Base-by-base conservation (phyloP, 2,888 invertebrate genomes). In the Amblyteles armatorius region DNA sequence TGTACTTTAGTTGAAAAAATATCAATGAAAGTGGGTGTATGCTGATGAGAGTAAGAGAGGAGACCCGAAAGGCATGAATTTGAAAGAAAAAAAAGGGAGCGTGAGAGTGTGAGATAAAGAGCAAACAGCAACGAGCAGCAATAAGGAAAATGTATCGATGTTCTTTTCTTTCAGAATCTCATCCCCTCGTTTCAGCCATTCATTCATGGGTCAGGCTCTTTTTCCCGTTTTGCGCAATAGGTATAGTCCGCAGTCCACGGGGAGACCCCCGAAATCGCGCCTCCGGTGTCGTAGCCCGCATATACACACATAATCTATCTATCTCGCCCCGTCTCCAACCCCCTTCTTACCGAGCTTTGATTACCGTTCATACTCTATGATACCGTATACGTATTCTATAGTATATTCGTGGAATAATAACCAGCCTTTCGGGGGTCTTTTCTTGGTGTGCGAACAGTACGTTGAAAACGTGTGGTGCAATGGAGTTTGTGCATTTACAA, bases 151-250 rank as follows among this genome's bases (percentile, higher is more conserved):
- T 92, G 91, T 92, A 93, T 92, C 91, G 90, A 91, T 92, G 89
- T 93, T 93, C 91, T 93, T 93, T 91, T 93, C 92, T 93, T 93
- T 93, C 93, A 93, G 93, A 94, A 92, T 92, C 92, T 91, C 94
- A 93, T 92, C 93, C 94, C 90, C 93, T 94, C 92, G 93, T 93
- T 93, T 92, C 94, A 92, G 91, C 93, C 91, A 93, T 94, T 93
- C 93, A 94, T 93, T 93, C 94, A 91, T 94, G 94, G 94, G 92
- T 93, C 94, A 94, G 93, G 93, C 93, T 93, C 93, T 92, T 93
- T 93, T 93, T 94, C 93, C 94, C 94, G 92, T 93, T 93, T 94
- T 93, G 94, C 90, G 93, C 93, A 93, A 93, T 94, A 94, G 94
- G 93, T 94, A 94, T 91, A 92, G 89, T 87, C 87, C 84, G 85